Conservation (phyloP, 1,140 invertebrate genomes). For the Dendroctonus ponderosae region DNA sequence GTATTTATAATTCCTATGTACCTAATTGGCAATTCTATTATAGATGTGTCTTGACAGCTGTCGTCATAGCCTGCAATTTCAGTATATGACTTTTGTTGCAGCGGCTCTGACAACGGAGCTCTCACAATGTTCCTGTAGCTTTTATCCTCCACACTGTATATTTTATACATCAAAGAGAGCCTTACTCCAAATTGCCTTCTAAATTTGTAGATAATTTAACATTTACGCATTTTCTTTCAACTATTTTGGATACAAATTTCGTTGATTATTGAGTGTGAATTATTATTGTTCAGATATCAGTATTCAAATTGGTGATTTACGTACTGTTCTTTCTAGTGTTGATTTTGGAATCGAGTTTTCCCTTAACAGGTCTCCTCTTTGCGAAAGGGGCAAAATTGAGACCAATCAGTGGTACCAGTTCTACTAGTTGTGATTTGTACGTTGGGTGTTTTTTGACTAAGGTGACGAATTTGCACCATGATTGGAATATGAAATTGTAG, state of each 20-base stretch:
- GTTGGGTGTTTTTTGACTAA: too few relatives aligned
- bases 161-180: conserved; percentile 39
- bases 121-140: conserved; percentile 45
- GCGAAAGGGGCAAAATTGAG: conserved; percentile 69
- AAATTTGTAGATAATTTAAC: too few relatives aligned
- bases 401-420: conserved; percentile 35
- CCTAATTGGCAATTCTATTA: conserved; percentile 50
- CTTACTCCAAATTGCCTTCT: conserved; percentile 12
- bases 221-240: too few relatives aligned
- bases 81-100: conserved; percentile 51
- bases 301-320: not conserved
- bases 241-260: too few relatives aligned
- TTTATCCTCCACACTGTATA: conserved; percentile 38
- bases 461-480: too few relatives aligned
- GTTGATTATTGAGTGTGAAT: too few relatives aligned
- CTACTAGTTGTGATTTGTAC: too few relatives aligned
- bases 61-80: conserved; percentile 50
- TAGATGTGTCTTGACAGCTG: conserved; percentile 49
- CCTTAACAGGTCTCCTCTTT: conserved; percentile 83
- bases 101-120: conserved; percentile 51
- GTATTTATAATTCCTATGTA: conserved; percentile 21
- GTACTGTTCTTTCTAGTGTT: not conserved
- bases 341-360: conserved; percentile 18
- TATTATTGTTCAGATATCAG: too few relatives aligned
- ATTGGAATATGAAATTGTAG: too few relatives aligned